Base-by-base conservation (phyloP, 2,888 invertebrate genomes). In the Thumatha senex region DNA sequence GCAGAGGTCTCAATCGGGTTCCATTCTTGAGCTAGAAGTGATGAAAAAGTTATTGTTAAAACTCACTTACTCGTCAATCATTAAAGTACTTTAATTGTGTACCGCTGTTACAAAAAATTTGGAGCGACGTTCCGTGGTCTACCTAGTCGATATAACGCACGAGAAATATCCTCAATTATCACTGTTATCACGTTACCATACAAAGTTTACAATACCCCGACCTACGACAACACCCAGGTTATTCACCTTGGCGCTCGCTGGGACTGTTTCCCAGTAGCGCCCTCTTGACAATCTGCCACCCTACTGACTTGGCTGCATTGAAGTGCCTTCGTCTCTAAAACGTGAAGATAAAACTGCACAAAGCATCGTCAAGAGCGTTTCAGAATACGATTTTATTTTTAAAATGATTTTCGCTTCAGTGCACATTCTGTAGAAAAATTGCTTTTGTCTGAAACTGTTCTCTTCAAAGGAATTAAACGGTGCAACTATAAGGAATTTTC, bases 381-480 rank as follows among this genome's bases (percentile, higher is more conserved):
- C 74, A 53, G 72, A 67, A 62, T 72, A 76, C 76, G 70, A 76
- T 77, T 83, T 80, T 79, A 79, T 82, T 86, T 83, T 80, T 81
- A 76, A 83, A 85, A 83, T 72, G 70, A 61, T 82, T 82, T 70
- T 59, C 58, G 54, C 60, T 49, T 58, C 52, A 55, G 34, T 58
- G 58, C 59, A 65, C 24, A 57, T 71, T 61, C 54, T 33, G 15
- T 30, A 12, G 48, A 51, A 45, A 54, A 35, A 48, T 46, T 24
- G 9, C 18, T 40, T 9, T 31, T 8, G 15, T 33, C 11, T 39
- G 18, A 18, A 15, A 38, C 15, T 39, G 11, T 39, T 18, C 2
- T 24, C 18, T 24, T 24, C 3, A 5, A 24, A 24, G 5, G 18
- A 24, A 24, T 24, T 2, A 24, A 24, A 24, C 2, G 3, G 5